phyloP scores from a whole-genome alignment of 2,113 vertebrate species.

The Corvus cornix region DNA sequence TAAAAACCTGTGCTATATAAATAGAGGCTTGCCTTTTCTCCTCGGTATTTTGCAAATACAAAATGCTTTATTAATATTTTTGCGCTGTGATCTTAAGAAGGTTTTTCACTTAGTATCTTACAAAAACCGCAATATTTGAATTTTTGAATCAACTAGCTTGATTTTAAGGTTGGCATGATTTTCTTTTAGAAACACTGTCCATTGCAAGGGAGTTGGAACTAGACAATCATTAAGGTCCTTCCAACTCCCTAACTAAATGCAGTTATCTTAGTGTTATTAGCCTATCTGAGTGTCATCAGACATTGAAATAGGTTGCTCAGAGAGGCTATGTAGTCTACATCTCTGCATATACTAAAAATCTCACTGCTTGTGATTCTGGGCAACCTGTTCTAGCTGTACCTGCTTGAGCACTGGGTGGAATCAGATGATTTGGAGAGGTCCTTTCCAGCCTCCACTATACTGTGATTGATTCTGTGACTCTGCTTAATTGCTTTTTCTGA shows the following conservation, averaged over 20 bases:
- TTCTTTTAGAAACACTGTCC: neutral
- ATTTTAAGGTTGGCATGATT: neutral
- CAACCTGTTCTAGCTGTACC: neutral
- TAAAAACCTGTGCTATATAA: neutral
- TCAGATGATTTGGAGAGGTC: neutral
- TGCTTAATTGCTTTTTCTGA: neutral
- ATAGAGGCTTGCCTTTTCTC: neutral
- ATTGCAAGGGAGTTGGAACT: neutral
- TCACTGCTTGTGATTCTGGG: rapidly evolving
- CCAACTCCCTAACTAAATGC: neutral
- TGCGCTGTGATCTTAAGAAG: neutral
- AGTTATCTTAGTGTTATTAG: neutral
- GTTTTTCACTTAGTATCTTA: neutral
- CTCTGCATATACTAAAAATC: neutral
- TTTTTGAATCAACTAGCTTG: neutral
- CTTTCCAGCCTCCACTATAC: neutral
- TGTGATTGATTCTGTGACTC: neutral
- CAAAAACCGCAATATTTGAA: neutral
- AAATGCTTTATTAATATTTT: neutral
- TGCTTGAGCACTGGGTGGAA: neutral
- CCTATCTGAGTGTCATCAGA: neutral
- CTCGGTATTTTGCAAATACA: neutral
- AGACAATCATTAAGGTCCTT: neutral
- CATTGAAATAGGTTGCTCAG: neutral
- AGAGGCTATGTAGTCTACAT: neutral